A percentile compares a stretch with the other conserved stretches of the same genome.
These are phyloP conservation scores for Drosophila grimshawi DNA, from an alignment of 1,140 invertebrate species.

Conservation along the genomic window DNA sequence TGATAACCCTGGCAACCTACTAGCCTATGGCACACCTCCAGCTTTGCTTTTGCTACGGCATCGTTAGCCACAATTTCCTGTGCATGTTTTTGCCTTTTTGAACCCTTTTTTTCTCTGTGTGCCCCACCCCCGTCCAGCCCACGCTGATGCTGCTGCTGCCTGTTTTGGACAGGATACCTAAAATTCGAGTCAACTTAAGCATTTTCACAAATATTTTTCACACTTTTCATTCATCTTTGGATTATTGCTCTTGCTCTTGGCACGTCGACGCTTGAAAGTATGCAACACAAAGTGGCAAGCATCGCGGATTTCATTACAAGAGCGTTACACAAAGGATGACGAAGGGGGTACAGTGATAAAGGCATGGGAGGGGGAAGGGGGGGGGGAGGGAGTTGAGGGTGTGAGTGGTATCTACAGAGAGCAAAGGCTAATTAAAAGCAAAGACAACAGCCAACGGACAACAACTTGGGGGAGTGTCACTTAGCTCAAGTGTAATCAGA, in stretches of 20 bases:
- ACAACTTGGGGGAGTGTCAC: conserved; percentile 29
- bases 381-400: conserved; percentile 4
- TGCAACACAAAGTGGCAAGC: conserved; percentile 63
- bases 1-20: conserved; percentile 55
- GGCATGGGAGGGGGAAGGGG: neutral
- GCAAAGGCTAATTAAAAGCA: conserved; percentile 76
- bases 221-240: conserved; percentile 51
- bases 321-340: conserved; percentile 23
- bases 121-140: neutral
- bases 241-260: conserved; percentile 4
- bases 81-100: conserved; percentile 72
- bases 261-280: conserved; percentile 48
- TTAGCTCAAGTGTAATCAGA: conserved; percentile 50
- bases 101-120: conserved; percentile 55
- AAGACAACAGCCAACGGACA: conserved; percentile 55
- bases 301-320: conserved; percentile 80
- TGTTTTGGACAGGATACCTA: conserved; percentile 49
- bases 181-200: conserved; percentile 64
- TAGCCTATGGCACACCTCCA: conserved; percentile 9
- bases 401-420: neutral
- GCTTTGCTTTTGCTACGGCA: conserved; percentile 25
- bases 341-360: neutral
- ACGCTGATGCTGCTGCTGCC: neutral
- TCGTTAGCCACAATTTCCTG: conserved; percentile 81
- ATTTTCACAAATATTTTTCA: conserved; percentile 80